Conservation (phyloP, 2,113 vertebrate species). For the Rhinogobius similis region DNA sequence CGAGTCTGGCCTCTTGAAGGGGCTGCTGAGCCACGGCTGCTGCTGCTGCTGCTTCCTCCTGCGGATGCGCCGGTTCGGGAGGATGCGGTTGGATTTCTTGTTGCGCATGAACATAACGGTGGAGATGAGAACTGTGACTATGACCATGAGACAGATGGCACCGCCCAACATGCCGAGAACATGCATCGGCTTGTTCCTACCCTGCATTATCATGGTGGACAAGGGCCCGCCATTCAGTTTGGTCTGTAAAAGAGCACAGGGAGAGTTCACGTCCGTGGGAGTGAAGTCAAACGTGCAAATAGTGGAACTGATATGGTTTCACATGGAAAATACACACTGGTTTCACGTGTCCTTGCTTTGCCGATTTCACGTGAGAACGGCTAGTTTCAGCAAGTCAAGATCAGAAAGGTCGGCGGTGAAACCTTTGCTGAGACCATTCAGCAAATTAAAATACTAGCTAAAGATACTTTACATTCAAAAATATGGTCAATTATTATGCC, state of each 20-base stretch:
- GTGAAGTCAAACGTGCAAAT: slow-evolving; percentile 58
- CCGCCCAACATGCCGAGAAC: slow-evolving; percentile 88
- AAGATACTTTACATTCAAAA: no score
- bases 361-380: background rate
- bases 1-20: slow-evolving; percentile 74
- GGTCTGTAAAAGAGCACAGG: slow-evolving; percentile 97
- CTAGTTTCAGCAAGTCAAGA: slow-evolving; percentile 71
- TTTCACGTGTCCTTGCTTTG: background rate
- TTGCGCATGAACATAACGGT: slow-evolving; percentile 94
- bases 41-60: slow-evolving; percentile 70
- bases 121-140: slow-evolving; percentile 91
- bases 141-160: slow-evolving; percentile 85
- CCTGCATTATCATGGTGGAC: slow-evolving; percentile 92
- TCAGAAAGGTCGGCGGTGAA: slow-evolving; percentile 74
- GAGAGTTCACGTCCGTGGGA: slow-evolving; percentile 83
- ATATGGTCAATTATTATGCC: background rate
- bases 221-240: slow-evolving; percentile 88
- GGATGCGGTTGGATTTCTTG: slow-evolving; percentile 91
- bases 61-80: slow-evolving; percentile 84
- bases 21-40: slow-evolving; percentile 77
- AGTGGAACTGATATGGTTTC: slow-evolving; percentile 13
- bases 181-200: slow-evolving; percentile 93
- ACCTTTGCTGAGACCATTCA: slow-evolving; percentile 53
- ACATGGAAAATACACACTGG: background rate
- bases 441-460: slow-evolving; percentile 17